Evolutionary conservation across 2,113 vertebrate species (phyloP), one percentile per base, ranked within the genome.

Genomic region (Thunnus thynnus): DNA sequence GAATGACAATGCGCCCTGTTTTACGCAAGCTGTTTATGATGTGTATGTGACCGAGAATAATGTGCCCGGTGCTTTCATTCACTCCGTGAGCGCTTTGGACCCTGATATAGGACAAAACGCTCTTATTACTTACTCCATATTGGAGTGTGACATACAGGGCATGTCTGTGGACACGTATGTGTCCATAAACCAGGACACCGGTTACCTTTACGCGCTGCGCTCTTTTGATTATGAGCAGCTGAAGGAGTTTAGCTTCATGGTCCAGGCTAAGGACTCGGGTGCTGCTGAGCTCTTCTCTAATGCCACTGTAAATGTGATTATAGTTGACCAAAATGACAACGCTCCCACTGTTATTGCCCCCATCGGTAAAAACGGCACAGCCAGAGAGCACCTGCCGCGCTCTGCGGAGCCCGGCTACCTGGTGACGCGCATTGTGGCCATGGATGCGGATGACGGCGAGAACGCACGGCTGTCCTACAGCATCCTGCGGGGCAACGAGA

Each of bases 281-380:
- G 95, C 92, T 64, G 94, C 95, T 0, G 96, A 97, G 9, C 96
- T 98, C 48, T 94, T 96, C 8, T 95, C 95, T 51, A 99, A 98
- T 18, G 95, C 96, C 91, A 99, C 97, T 0, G 97, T 98, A 51
- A 93, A 96, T 81, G 96, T 99, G 25, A 91, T 97, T 66, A 96
- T 99, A n/a, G 96, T 99, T 62, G 98, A 99, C 82, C 97, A 99
- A 91, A 99, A 99, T 22, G 98, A 99, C 94, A 99, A 98, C 90
- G 96, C 97, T 0, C 98, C 98, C 11, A 50, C 91, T 12, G 92
- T 94, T 0, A 93, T 94, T 14, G 91, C 91, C 4, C 93, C 97
- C 12, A 71, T 96, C 9, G 96, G 96, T 17, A 95, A 96, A 71
- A 98, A 97, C 54, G 97, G 97, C 84, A 97, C 97, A 0, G 97